Base-by-base conservation (phyloP, 2,888 invertebrate genomes). In the Laothoe populi region DNA sequence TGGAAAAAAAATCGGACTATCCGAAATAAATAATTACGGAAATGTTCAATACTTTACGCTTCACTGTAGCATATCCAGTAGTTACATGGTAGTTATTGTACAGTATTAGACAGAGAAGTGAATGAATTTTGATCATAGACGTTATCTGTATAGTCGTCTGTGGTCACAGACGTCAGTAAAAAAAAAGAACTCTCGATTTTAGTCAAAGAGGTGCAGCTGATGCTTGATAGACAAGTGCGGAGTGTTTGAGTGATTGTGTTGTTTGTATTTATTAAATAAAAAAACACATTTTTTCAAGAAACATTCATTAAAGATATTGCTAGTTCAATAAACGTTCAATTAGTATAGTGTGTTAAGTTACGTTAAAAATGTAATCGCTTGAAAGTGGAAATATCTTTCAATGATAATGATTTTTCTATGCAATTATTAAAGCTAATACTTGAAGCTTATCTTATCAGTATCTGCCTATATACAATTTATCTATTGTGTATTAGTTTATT, bases 371-470 rank as follows among this genome's bases (percentile, higher is more conserved):
- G 53, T 53, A 40, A 60, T 38, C 48, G 21, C 10, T 21, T 44
- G 38, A 48, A 1, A 21, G 38, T 60, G n/a, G 16, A 60, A 2
- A 23, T 49, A 23, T 16, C 38, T 46, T 42, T 42, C n/a, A 10
- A n/a, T 40, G 49, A 42, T 60, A 49, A 24, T 19, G 46, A 49
- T 49, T 60, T 46, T 60, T 40, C 16, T 24, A n/a, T 48, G n/a
- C 16, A 49, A 24, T 49, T 59, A 62, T 59, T 57, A 63, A 45
- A 63, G 40, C 59, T 73, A 63, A 45, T 63, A 44, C 59, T 73
- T 38, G 48, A 59, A 10, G 59, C 53, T 59, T 76, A 81, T 79
- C 81, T 81, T 82, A 81, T 79, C 81, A 68, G 35, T 70, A 71
- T n/a, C n/a, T n/a, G n/a, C 57, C 66, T 73, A 71, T 38, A 70